phyloP scores from a whole-genome alignment of 2,797 vertebrate species.

The Sphaeramia orbicularis region DNA sequence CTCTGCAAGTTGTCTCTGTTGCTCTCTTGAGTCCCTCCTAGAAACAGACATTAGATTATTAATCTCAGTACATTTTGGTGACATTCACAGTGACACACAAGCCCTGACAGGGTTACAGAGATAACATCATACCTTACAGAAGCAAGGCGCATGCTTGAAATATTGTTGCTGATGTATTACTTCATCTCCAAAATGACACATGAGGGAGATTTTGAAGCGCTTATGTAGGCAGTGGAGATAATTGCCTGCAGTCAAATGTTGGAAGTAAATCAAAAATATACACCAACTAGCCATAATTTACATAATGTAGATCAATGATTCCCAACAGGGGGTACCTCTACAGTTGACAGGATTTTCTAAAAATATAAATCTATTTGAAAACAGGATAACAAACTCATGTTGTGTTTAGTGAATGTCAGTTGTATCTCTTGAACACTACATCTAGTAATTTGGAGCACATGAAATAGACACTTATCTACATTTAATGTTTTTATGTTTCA shows the following conservation, averaged over 20 bases:
- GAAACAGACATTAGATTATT: slow-evolving; percentile 9
- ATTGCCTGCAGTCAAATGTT: slow-evolving; percentile 17
- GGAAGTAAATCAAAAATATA: slow-evolving; percentile 14
- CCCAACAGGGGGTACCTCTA: background rate
- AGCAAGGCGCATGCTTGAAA: background rate
- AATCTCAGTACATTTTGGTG: slow-evolving; percentile 1
- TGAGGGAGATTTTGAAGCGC: slow-evolving; percentile 29
- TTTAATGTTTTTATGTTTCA: no score
- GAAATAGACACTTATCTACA: no score
- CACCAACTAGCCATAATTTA: background rate
- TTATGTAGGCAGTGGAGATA: slow-evolving; percentile 18
- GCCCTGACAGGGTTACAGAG: background rate
- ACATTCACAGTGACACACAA: slow-evolving; percentile 8
- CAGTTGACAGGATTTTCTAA: no score
- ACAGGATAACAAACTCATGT: no score
- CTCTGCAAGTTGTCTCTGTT: slow-evolving; percentile 3
- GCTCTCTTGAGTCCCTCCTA: slow-evolving; percentile 20
- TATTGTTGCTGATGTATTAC: slow-evolving; percentile 30
- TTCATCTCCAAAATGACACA: slow-evolving; percentile 26
- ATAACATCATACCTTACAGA: background rate
- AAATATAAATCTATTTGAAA: no score
- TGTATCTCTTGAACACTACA: no score
- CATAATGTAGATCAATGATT: slow-evolving; percentile 1
- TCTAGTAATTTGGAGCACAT: no score
- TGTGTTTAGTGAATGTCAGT: no score